These are phyloP conservation scores for Nasua narica DNA, from an alignment of 2,797 vertebrate species.

Conservation along the genomic window DNA sequence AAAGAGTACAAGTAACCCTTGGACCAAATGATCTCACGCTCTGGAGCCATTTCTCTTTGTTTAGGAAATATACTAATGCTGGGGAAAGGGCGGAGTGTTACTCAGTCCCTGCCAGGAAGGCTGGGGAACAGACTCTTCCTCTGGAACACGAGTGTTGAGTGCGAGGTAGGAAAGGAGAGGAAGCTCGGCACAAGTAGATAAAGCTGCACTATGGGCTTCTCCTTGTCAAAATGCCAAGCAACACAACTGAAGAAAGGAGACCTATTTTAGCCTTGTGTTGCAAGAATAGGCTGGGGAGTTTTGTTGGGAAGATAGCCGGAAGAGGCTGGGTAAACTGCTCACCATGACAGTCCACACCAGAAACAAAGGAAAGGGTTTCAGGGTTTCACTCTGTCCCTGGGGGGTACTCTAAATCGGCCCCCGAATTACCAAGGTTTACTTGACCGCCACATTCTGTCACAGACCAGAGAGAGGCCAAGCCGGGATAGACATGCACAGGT, in stretches of 20 bases:
- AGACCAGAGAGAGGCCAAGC: background rate
- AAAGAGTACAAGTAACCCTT: background rate
- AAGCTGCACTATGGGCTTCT: fast-evolving
- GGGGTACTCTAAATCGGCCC: background rate
- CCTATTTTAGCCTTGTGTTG: background rate
- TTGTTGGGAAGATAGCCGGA: background rate
- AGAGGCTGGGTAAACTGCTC: background rate
- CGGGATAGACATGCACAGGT: too few species aligned
- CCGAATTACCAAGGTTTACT: background rate
- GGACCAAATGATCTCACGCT: background rate
- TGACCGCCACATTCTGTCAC: background rate
- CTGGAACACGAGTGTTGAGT: background rate
- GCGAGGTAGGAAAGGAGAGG: background rate
- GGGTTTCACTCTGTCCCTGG: background rate
- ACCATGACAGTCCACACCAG: background rate
- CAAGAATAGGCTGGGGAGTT: background rate
- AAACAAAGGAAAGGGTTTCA: background rate
- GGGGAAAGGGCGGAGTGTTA: background rate
- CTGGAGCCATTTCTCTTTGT: background rate
- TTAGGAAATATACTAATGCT: background rate
- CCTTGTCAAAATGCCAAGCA: background rate
- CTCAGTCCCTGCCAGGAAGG: background rate
- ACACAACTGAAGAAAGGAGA: background rate
- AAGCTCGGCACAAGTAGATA: background rate
- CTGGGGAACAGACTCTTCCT: background rate